These are phyloP conservation scores for Drosophila subquinaria DNA, from an alignment of 2,888 invertebrate genomes.

Conservation along the genomic window DNA sequence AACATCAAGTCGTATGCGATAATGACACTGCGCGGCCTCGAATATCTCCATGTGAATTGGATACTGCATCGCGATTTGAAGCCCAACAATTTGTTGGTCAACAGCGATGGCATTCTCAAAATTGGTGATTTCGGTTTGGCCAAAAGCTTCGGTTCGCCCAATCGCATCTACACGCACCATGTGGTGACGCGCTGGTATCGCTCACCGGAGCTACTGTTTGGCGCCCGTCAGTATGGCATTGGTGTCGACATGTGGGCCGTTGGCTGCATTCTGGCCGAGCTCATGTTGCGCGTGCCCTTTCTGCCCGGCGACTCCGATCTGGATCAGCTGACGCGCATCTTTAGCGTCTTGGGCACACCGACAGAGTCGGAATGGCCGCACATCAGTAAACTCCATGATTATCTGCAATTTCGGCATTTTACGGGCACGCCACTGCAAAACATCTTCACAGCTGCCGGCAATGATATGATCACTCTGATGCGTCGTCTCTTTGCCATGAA, in stretches of 20 bases:
- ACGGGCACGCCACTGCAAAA: conserved; percentile 93
- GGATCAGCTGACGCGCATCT: conserved; percentile 98
- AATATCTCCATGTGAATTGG: conserved; percentile 98
- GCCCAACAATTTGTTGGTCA: conserved; percentile 98
- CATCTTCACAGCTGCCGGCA: conserved; percentile 97
- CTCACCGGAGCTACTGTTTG: conserved; percentile 97
- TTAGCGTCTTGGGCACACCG: conserved; percentile 97
- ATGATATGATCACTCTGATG: conserved; percentile 94
- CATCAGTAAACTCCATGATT: conserved; percentile 93
- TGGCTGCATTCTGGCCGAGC: conserved; percentile 98
- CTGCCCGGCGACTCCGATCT: conserved; percentile 98
- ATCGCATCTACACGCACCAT: conserved; percentile 98
- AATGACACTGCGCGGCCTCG: conserved; percentile 96
- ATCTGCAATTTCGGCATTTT: conserved; percentile 95
- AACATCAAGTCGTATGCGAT: conserved; percentile 98
- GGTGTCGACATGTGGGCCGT: conserved; percentile 99
- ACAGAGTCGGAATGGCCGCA: conserved; percentile 96
- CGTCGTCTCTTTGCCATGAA: conserved; percentile 92
- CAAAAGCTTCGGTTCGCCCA: conserved; percentile 98
- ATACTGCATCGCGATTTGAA: conserved; percentile 99
- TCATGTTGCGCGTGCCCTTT: conserved; percentile 95
- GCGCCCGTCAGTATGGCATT: conserved; percentile 97
- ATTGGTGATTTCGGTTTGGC: conserved; percentile 99
- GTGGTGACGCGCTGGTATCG: conserved; percentile 98
- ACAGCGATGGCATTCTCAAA: conserved; percentile 96